These are phyloP conservation scores for Desoria tigrina DNA, from an alignment of 2,888 invertebrate species.

Conservation along the genomic window DNA sequence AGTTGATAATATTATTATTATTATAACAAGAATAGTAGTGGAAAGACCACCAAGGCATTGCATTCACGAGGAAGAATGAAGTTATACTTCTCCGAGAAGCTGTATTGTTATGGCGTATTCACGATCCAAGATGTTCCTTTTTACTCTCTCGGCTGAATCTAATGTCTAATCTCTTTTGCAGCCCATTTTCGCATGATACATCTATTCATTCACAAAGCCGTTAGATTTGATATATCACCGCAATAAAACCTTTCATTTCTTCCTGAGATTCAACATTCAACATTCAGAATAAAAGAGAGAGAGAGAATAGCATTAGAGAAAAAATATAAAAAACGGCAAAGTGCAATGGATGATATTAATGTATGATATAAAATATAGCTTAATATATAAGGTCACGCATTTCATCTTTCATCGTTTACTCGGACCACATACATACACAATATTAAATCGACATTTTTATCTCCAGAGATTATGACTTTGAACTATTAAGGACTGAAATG, in stretches of 20 bases:
- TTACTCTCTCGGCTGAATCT: slow-evolving; percentile 16
- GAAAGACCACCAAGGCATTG: slow-evolving; percentile 2
- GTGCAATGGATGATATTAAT: too few species aligned
- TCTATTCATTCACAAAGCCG: slow-evolving; percentile 32
- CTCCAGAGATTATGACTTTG: too few species aligned
- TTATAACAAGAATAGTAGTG: neutral
- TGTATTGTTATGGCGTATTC: slow-evolving; percentile 10
- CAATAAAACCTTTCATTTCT: slow-evolving; percentile 45
- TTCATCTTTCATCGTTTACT: slow-evolving; percentile 11
- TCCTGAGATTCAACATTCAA: neutral
- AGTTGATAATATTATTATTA: slow-evolving; percentile 8
- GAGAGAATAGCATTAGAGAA: too few species aligned
- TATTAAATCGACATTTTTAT: too few species aligned
- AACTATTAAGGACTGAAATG: too few species aligned
- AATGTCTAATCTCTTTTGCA: slow-evolving; percentile 29
- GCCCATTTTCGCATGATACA: slow-evolving; percentile 45
- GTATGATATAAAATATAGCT: neutral
- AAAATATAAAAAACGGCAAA: too few species aligned
- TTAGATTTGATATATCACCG: slow-evolving; percentile 42
- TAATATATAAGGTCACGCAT: slow-evolving; percentile 43
- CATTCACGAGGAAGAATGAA: slow-evolving; percentile 13
- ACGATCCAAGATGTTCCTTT: slow-evolving; percentile 19
- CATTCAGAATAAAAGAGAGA: neutral
- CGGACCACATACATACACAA: neutral
- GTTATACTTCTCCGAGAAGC: slow-evolving; percentile 12